Base-by-base conservation (phyloP, 2,113 vertebrate genomes). In the Donacobius atricapilla region DNA sequence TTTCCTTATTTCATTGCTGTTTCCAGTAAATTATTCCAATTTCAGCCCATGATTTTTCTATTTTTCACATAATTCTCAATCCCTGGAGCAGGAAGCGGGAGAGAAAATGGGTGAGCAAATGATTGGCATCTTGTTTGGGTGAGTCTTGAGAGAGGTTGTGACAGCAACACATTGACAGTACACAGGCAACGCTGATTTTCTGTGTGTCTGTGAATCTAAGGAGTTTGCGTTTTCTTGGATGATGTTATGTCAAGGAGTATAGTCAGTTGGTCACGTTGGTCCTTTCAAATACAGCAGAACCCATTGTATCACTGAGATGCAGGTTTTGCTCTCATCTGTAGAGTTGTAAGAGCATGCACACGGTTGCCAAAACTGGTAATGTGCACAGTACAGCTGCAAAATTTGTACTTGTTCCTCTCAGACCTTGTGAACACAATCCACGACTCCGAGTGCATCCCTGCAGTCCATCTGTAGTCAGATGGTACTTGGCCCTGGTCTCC, bases 361-460 rank as follows among this genome's bases (percentile, higher is more conserved):
- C 18, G 37, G 10, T 44, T 76, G 61, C 40, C 21, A 61, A 54
- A 69, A 54, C 30, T 22, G 45, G 21, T 47, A 13, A n/a, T 16
- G 63, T 48, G 37, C 63, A 54, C 10, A 27, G 47, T 27, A 35
- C 35, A 61, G 47, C 79, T 83, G 63, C 21, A 60, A 47, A 61
- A 54, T 35, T 18, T 61, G 40, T 53, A 30, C 21, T 42, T 54
- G 17, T 18, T 40, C 54, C 42, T 60, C 45, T 68, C 54, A 31
- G 31, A 42, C 35, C 25, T 54, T 19, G n/a, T 69, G 54, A 69
- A 27, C 47, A 31, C 40, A 54, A 48, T 35, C 30, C 63, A 27
- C 42, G 30, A 31, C 54, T 20, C 47, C 35, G 47, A 35, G 24
- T 1, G 0, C 12, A 37, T 33, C 47, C 0, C 0, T 27, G 58